These are phyloP conservation scores for Panopea generosa DNA, from an alignment of 2,888 invertebrate species.

Conservation along the genomic window DNA sequence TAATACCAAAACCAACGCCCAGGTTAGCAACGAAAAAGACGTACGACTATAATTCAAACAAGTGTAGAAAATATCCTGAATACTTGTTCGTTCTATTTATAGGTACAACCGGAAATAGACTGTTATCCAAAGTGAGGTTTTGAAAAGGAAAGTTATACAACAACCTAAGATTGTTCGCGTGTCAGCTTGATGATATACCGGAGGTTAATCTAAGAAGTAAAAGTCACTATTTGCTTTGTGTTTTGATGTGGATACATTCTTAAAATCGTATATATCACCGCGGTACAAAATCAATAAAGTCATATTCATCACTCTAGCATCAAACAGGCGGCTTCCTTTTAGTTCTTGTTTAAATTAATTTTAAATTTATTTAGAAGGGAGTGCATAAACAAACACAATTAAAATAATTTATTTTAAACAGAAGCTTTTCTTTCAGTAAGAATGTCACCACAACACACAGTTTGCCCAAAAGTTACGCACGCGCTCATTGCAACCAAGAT, in stretches of 20 bases:
- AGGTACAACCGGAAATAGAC: no score
- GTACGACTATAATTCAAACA: no score
- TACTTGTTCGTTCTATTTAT: no score
- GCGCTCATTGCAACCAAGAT: slow-evolving; percentile 22
- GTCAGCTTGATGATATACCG: neutral
- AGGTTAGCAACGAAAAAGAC: no score
- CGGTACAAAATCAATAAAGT: neutral
- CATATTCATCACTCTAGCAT: neutral
- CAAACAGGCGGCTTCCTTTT: no score
- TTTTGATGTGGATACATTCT: slow-evolving; percentile 2
- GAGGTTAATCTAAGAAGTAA: neutral
- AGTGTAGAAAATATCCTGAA: no score
- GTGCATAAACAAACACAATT: slow-evolving; percentile 24
- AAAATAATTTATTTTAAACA: slow-evolving; percentile 23
- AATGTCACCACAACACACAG: neutral
- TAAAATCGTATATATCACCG: neutral
- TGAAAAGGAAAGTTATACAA: no score
- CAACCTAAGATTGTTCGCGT: neutral
- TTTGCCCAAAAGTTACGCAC: slow-evolving; percentile 12
- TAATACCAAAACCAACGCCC: no score
- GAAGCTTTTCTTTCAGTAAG: neutral
- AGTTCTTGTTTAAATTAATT: slow-evolving; percentile 20
- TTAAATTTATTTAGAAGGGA: slow-evolving; percentile 16
- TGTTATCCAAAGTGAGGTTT: no score
- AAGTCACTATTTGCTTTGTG: slow-evolving; percentile 11